Conservation (phyloP, 1,140 invertebrate species). For the Heterodera schachtii region DNA sequence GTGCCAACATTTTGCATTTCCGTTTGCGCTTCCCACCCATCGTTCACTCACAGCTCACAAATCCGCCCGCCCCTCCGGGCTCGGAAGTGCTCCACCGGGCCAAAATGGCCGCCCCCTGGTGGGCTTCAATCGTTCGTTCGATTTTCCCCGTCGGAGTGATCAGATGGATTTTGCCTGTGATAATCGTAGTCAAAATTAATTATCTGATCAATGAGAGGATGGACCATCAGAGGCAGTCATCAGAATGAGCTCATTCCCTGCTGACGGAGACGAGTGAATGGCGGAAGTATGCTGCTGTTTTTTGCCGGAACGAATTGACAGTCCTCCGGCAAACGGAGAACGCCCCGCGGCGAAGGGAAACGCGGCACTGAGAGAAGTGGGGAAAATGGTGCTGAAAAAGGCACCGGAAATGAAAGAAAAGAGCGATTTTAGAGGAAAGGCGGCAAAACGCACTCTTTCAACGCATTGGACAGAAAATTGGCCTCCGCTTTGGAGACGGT, state of each 20-base stretch:
- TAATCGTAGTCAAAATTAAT: slow-evolving; percentile 14
- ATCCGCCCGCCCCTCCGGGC: slow-evolving; percentile 85
- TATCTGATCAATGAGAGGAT: not conserved
- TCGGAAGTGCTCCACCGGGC: slow-evolving; percentile 74
- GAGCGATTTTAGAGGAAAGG: not conserved
- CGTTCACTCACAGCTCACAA: slow-evolving; percentile 74
- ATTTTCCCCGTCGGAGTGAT: slow-evolving; percentile 84
- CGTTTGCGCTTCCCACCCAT: not conserved
- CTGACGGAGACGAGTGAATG: not conserved
- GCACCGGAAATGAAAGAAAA: slow-evolving; percentile 9
- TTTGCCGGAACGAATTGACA: slow-evolving; percentile 7
- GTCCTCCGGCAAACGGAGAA: not conserved
- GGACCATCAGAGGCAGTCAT: slow-evolving; percentile 40
- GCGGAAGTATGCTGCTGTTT: slow-evolving; percentile 1
- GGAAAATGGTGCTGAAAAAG: slow-evolving; percentile 34
- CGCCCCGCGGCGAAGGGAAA: not conserved
- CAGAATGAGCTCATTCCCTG: slow-evolving; percentile 33
- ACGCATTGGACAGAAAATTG: slow-evolving; percentile 5
- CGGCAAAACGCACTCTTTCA: slow-evolving; percentile 22
- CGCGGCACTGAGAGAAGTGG: slow-evolving; percentile 19
- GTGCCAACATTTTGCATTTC: slow-evolving; percentile 35
- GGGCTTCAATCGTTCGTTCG: slow-evolving; percentile 88
- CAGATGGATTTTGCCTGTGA: slow-evolving; percentile 81
- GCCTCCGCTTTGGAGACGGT: slow-evolving; percentile 79
- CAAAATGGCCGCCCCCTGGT: slow-evolving; percentile 82